Conservation (phyloP, 2,888 invertebrate species). For the Aphodius granarius region DNA sequence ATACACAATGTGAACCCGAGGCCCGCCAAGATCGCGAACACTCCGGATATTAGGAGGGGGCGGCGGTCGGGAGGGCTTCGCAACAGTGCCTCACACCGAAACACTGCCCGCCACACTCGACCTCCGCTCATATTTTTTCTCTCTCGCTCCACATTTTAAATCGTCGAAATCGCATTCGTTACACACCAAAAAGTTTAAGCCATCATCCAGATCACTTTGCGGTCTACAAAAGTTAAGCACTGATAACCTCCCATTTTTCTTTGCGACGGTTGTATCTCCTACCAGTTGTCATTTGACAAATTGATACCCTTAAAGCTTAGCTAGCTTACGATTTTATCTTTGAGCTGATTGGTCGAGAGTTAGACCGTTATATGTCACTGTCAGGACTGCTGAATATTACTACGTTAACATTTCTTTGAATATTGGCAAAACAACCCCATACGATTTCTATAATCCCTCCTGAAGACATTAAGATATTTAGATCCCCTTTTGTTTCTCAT, state of each 20-base stretch:
- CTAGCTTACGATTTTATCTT: background rate
- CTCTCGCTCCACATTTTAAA: background rate
- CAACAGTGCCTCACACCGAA: background rate
- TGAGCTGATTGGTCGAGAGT: background rate
- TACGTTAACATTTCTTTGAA: background rate
- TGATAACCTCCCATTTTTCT: background rate
- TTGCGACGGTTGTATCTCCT: background rate
- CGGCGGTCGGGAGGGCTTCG: background rate
- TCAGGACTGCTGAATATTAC: background rate
- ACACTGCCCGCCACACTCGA: background rate
- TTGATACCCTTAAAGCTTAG: background rate
- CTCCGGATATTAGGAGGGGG: constrained; percentile 53
- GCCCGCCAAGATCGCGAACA: constrained; percentile 54
- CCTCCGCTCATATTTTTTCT: background rate
- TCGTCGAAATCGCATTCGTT: background rate
- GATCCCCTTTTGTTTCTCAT: background rate
- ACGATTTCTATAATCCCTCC: background rate
- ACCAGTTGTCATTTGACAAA: background rate
- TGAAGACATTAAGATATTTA: background rate
- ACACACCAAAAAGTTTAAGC: background rate
- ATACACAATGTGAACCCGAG: constrained; percentile 56
- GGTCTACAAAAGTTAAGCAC: background rate
- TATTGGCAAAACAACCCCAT: background rate
- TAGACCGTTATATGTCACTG: background rate
- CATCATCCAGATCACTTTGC: background rate